Evolutionary conservation across 2,888 invertebrate species (phyloP).

Genomic region (Diplolepis rosae): DNA sequence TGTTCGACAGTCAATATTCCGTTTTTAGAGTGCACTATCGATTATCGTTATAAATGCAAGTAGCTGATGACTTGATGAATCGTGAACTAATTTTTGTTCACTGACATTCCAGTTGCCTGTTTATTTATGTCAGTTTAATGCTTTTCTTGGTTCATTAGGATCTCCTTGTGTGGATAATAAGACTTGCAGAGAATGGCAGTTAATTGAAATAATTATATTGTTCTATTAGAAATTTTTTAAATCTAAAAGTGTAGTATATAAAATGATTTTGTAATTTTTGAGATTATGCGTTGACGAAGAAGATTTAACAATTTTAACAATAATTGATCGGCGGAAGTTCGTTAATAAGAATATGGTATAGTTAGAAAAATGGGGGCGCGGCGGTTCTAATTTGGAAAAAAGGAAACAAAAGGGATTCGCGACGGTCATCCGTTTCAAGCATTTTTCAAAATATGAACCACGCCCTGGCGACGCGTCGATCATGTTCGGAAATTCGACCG

Average conservation of each 20-base stretch:
- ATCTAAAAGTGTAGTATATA: too few species aligned
- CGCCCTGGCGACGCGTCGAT: constrained; percentile 44
- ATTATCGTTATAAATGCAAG: constrained; percentile 22
- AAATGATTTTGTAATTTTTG: too few species aligned
- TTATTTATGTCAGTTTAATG: constrained; percentile 20
- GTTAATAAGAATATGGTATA: constrained; percentile 10
- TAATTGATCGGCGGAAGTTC: constrained; percentile 21
- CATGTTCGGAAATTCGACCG: constrained; percentile 45
- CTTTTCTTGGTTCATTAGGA: neutral
- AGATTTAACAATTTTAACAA: too few species aligned
- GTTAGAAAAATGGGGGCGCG: constrained; percentile 24
- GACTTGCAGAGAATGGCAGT: neutral
- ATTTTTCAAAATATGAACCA: constrained; percentile 36
- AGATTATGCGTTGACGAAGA: too few species aligned
- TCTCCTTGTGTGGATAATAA: neutral
- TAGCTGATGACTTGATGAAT: constrained; percentile 12
- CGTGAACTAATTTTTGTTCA: constrained; percentile 24
- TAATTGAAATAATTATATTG: neutral
- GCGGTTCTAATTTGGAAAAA: constrained; percentile 33
- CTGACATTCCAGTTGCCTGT: neutral
- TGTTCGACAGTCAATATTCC: too few species aligned
- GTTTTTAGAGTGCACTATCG: too few species aligned
- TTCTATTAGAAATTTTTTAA: too few species aligned
- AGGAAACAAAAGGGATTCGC: constrained; percentile 47
- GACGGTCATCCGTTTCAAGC: constrained; percentile 34